Conservation (phyloP, 2,888 invertebrate genomes). For the Torymus texanus region DNA sequence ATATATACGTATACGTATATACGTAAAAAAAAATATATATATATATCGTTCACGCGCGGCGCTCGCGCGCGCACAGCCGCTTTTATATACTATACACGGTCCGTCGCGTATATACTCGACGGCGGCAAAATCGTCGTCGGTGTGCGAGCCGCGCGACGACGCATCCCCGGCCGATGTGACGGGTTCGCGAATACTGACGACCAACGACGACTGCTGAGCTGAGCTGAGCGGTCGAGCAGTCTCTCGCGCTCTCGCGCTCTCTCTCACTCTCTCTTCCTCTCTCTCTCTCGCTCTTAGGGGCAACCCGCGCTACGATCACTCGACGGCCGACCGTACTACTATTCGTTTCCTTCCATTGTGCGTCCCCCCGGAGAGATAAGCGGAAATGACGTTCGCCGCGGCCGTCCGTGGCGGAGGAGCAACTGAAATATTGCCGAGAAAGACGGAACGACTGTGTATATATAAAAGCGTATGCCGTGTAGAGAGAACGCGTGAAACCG, state of each 20-base stretch:
- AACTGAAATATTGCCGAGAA: conserved; percentile 13
- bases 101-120: too few relatives aligned
- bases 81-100: conserved; percentile 2
- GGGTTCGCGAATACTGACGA: conserved; percentile 52
- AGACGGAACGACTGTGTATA: conserved; percentile 1
- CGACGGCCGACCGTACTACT: conserved; percentile 18
- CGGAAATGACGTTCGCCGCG: conserved; percentile 56
- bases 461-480: not conserved
- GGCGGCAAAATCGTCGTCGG: too few relatives aligned
- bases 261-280: not conserved
- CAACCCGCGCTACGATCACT: conserved; percentile 29
- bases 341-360: conserved; percentile 56
- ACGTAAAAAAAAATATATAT: not conserved
- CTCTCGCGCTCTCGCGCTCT: not conserved
- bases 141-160: not conserved
- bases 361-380: conserved; percentile 54
- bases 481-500: not conserved
- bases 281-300: conserved; percentile 5
- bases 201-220: too few relatives aligned
- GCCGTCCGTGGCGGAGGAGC: conserved; percentile 4
- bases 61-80: conserved; percentile 13
- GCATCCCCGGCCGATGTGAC: conserved; percentile 32
- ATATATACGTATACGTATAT: not conserved
- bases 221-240: too few relatives aligned
- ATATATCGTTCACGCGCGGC: not conserved